Percentiles rank a stretch among this genome's conserved stretches.
Conservation (phyloP, 37 sponge, comb jelly and placozoan species). For the Cliona cf. orientalis region DNA sequence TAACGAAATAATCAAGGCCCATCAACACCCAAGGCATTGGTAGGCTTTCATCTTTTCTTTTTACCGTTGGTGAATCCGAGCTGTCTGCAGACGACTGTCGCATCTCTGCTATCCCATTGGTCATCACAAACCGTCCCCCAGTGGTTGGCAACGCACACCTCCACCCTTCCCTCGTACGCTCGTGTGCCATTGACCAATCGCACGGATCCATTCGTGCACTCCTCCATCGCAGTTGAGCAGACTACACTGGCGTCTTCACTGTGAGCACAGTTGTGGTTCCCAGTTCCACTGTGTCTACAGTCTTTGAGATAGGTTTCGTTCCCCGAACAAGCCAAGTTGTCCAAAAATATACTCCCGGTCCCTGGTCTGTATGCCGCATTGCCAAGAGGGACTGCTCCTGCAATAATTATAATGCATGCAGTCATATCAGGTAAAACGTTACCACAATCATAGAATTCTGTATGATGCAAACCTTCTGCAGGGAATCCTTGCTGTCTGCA, state of each 20-base stretch:
- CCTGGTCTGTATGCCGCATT: slow-evolving; percentile 11
- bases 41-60: neutral
- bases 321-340: slow-evolving; percentile 17
- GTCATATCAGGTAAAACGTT: neutral
- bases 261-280: slow-evolving; percentile 45
- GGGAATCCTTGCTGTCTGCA: slow-evolving; percentile 24
- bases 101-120: slow-evolving; percentile 39
- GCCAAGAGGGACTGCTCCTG: neutral
- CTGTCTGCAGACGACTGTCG: slow-evolving; percentile 67
- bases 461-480: neutral
- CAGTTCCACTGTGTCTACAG: slow-evolving; percentile 4
- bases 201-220: slow-evolving; percentile 26
- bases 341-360: slow-evolving; percentile 14
- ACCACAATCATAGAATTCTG: neutral
- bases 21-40: neutral
- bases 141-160: slow-evolving; percentile 52
- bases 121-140: slow-evolving; percentile 68
- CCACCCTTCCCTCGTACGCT: slow-evolving; percentile 49
- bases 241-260: slow-evolving; percentile 36
- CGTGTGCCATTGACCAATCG: slow-evolving; percentile 47
- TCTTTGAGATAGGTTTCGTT: slow-evolving; percentile 1
- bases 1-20: neutral
- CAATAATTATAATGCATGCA: neutral
- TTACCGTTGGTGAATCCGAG: slow-evolving; percentile 52
- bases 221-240: neutral